Evolutionary conservation across 2,888 invertebrate genomes (phyloP), one percentile per base, ranked within the genome.

Genomic region (Sinentomon sp.): DNA sequence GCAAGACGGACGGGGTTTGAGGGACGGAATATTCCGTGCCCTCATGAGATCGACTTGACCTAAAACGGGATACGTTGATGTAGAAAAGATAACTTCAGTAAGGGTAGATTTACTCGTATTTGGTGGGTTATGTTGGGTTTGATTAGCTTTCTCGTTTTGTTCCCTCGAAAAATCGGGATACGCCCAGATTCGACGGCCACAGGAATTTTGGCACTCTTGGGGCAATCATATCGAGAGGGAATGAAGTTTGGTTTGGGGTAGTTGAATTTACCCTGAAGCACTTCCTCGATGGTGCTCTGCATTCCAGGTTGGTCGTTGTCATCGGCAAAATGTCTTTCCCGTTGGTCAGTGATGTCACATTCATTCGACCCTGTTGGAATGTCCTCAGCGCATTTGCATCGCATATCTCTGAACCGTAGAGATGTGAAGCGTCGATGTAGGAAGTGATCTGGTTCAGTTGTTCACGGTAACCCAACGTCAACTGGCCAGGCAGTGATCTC

Each of bases 361-460:
- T 54, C 35, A 56, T 39, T 32, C 43, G 40, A 35, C 60, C 48
- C 35, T 51, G 45, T 33, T 45, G 35, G 41, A 50, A 51, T 2
- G 50, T 38, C 27, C 61, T 43, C 36, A 62, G 45, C 28, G 48
- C 46, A 21, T 50, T 45, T 14, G 53, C 50, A 33, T 54, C 52
- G 32, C 58, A 59, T 25, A 50, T 48, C 36, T 57, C 56, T 3
- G 55, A 55, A 4, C 60, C 60, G 40, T 62, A 62, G 16, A 59
- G 52, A 34, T 50, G 49, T 3, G 57, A 57, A 3, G 50, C 52
- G 40, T 56, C 56, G 3, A 61, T 40, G 41, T 52, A 61, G 2
- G 58, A 50, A 1, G 59, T 57, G 6, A 55, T 55, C 40, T 57
- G 53, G 40, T 61, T 61, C 34, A 57, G 48, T 43, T 61, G 61